Evolutionary conservation across 1,140 invertebrate genomes (phyloP), one percentile per base, ranked within the genome.

Genomic region (Drosophila sucinea): DNA sequence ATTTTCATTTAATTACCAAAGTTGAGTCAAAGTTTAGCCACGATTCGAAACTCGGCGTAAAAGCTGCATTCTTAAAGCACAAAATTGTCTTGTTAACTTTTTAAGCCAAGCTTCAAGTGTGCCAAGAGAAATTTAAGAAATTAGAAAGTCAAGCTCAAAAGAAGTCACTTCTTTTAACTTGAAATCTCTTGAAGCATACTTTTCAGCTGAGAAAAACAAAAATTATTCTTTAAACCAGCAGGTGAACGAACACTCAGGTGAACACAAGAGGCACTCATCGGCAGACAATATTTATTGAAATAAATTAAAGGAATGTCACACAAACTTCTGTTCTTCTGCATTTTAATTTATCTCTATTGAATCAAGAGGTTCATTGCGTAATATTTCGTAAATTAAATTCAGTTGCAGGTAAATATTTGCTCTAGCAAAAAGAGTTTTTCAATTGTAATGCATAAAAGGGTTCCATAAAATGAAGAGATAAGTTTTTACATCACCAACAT

Each of bases 401-500:
- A 17, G 17, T 17, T 17, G 17, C 17, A 17, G 17, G 17, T 17
- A 17, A 17, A 17, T 17, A 17, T 17, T 17, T 17, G 17, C 17
- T 17, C 17, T 17, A 0, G 17, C 17, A 17, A 17, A 17, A 17
- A 17, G 17, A 17, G 17, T 17, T 17, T 17, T 17, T 17, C 17
- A 17, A 17, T 17, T 17, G 17, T 17, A 17, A 17, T 17, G 17
- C 17, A 17, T 17, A 17, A 17, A 17, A 17, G 17, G 17, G 17
- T 17, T 17, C 17, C 17, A 17, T 17, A 17, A 17, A 17, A 17
- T 17, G 17, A 25, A 23, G 44, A 51, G 6, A 2, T 51, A 51
- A 25, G 44, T 51, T 35, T 57, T 57, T 57, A 57, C 55, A 57
- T 57, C 32, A 29, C 51, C 8, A 55, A 30, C 29, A 55, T 27